A percentile compares a stretch with the other conserved stretches of the same genome.
Conservation (phyloP, 35 echinoderm and acorn worm genomes). For the Heliocidaris tuberculata region DNA sequence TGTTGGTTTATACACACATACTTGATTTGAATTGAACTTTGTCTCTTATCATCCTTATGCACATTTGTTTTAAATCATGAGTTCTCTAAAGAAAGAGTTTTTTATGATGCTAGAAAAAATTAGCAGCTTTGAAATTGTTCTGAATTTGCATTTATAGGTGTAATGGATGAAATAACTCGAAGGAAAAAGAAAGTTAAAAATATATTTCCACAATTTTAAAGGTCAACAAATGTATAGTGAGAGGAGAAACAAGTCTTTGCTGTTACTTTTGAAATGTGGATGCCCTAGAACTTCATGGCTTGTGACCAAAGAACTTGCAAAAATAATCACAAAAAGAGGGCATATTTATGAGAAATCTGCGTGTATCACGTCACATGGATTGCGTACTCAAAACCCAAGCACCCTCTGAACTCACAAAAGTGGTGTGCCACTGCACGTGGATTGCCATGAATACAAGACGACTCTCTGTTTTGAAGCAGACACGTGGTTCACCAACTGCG, state of each 20-base stretch:
- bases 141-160: too few species aligned
- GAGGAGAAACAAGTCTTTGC: neutral
- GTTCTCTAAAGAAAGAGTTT: too few species aligned
- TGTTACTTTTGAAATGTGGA: neutral
- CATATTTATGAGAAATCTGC: neutral
- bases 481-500: neutral
- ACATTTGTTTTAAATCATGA: too few species aligned
- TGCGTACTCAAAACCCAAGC: constrained; percentile 3
- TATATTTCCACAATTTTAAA: neutral
- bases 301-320: neutral
- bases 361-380: constrained; percentile 29
- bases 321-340: neutral
- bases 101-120: too few species aligned
- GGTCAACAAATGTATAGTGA: neutral
- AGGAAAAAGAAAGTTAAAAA: neutral
- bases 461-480: neutral
- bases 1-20: too few species aligned
- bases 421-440: constrained; percentile 34
- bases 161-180: neutral
- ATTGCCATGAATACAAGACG: neutral
- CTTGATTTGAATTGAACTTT: too few species aligned
- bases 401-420: constrained; percentile 36
- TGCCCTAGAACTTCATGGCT: neutral
- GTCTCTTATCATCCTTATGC: too few species aligned
- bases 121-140: neutral